A percentile compares a stretch with the other conserved stretches of the same genome.
Conservation (phyloP, 1,140 invertebrate species). For the Tenebrio molitor region DNA sequence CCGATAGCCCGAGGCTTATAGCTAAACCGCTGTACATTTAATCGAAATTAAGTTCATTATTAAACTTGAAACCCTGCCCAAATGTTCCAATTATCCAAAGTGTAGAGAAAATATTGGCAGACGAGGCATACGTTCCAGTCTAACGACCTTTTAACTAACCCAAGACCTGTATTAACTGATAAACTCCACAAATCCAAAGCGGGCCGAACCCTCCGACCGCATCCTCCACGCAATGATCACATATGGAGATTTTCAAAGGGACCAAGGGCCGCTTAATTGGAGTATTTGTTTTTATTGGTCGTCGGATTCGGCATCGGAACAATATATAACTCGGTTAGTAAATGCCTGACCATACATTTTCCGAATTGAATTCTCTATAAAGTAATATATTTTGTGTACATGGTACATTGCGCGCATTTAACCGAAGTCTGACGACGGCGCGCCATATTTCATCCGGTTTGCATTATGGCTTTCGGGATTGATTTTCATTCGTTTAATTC, state of each 20-base stretch:
- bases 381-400: slow-evolving; percentile 55
- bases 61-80: slow-evolving; percentile 47
- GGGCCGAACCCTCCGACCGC: slow-evolving; percentile 25
- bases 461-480: slow-evolving; percentile 43
- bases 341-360: slow-evolving; percentile 56
- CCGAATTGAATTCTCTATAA: slow-evolving; percentile 57
- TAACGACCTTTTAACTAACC: slow-evolving; percentile 47
- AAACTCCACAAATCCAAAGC: slow-evolving; percentile 35
- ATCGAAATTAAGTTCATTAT: slow-evolving; percentile 55
- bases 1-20: slow-evolving; percentile 49
- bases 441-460: slow-evolving; percentile 31
- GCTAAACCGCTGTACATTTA: slow-evolving; percentile 53
- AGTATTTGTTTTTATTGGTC: slow-evolving; percentile 20
- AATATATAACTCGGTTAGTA: slow-evolving; percentile 50
- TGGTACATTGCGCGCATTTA: slow-evolving; percentile 48
- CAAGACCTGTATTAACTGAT: slow-evolving; percentile 44
- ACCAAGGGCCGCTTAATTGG: slow-evolving; percentile 2
- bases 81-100: slow-evolving; percentile 50
- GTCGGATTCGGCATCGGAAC: slow-evolving; percentile 19
- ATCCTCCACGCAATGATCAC: slow-evolving; percentile 26
- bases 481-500: slow-evolving; percentile 41
- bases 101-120: slow-evolving; percentile 42
- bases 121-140: slow-evolving; percentile 35
- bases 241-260: slow-evolving; percentile 8
- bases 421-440: slow-evolving; percentile 32